Evolutionary conservation across 2,113 vertebrate species (phyloP).

Genomic region (Malurus alboscapulatus): DNA sequence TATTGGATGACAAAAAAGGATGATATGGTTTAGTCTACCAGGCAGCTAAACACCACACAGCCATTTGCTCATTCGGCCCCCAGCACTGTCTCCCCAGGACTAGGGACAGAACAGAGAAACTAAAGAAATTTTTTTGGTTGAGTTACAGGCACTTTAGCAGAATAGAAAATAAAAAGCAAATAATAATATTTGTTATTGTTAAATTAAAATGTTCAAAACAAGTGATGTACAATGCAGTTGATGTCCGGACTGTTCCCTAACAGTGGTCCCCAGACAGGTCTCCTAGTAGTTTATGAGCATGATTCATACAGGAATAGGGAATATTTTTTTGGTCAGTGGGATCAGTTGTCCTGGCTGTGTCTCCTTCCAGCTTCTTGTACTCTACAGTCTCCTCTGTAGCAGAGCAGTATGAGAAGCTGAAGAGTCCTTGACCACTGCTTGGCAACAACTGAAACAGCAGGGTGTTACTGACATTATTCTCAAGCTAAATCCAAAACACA

Average conservation of each 20-base stretch:
- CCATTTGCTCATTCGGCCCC: background rate
- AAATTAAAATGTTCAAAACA: background rate
- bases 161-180: background rate
- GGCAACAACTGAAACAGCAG: background rate
- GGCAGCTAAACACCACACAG: background rate
- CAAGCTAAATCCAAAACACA: background rate
- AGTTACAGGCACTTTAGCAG: background rate
- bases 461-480: background rate
- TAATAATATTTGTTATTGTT: background rate
- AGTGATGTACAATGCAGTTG: background rate
- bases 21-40: background rate
- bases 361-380: background rate
- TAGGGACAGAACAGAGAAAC: background rate
- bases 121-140: rapidly evolving
- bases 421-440: background rate
- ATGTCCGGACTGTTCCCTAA: rapidly evolving
- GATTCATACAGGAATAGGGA: background rate
- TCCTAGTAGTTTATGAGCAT: background rate
- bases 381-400: background rate
- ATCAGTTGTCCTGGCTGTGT: background rate
- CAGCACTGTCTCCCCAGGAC: background rate
- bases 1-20: slow-evolving; percentile 67
- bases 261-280: too few species aligned
- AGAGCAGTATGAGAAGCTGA: background rate
- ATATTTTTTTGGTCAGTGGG: background rate